Percentiles rank a stretch among this genome's conserved stretches.
These are phyloP conservation scores for Aplocera efformata DNA, from an alignment of 2,888 invertebrate species.

Conservation along the genomic window DNA sequence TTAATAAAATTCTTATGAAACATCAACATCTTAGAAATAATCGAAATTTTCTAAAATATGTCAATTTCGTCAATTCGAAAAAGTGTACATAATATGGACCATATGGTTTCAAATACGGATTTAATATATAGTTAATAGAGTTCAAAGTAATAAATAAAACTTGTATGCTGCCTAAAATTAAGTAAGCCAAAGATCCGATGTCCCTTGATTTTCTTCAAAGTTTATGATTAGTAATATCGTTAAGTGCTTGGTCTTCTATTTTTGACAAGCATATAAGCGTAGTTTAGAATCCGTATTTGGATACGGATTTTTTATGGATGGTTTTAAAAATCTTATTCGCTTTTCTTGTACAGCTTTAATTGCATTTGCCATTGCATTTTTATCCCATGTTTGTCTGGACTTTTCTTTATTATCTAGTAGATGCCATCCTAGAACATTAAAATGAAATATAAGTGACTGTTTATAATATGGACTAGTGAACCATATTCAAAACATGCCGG, in stretches of 20 bases:
- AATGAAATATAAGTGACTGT: slow-evolving; percentile 8
- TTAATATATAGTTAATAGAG: too few species aligned
- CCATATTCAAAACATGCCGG: slow-evolving; percentile 6
- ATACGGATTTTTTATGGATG: slow-evolving; percentile 5
- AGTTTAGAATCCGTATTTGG: neutral
- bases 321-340: slow-evolving; percentile 5
- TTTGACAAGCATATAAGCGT: neutral
- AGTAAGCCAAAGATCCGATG: neutral
- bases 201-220: slow-evolving; percentile 10
- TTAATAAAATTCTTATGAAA: neutral
- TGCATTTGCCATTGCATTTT: slow-evolving; percentile 14
- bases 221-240: slow-evolving; percentile 8
- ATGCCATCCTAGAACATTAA: slow-evolving; percentile 16
- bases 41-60: too few species aligned
- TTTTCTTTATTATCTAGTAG: slow-evolving; percentile 4
- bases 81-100: too few species aligned
- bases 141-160: slow-evolving; percentile 1
- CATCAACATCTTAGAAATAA: neutral
- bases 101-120: too few species aligned
- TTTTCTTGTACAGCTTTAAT: slow-evolving; percentile 9
- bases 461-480: slow-evolving; percentile 11
- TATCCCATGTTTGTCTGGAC: slow-evolving; percentile 12
- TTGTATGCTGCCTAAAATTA: slow-evolving; percentile 7
- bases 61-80: too few species aligned
- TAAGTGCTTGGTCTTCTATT: slow-evolving; percentile 5